phyloP scores from a whole-genome alignment of 2,113 vertebrate genomes.

The Eudyptes chrysolophus region DNA sequence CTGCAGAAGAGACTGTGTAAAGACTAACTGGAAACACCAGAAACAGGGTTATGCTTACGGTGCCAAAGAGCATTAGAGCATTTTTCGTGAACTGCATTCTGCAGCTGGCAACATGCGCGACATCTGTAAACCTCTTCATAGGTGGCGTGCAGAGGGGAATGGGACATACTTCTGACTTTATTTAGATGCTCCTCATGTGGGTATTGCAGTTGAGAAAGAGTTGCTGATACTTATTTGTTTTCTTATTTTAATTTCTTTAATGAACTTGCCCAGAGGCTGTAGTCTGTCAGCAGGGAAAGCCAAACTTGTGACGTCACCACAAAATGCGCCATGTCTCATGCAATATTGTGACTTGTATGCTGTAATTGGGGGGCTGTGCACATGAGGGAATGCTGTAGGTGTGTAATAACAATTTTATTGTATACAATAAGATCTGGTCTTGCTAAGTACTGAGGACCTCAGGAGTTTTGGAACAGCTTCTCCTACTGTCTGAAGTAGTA shows the following conservation, averaged over 20 bases:
- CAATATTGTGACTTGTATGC: not conserved
- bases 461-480: not conserved
- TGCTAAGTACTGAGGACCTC: not conserved
- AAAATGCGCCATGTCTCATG: fast-evolving
- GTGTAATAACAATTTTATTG: not conserved
- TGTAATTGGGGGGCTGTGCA: not conserved
- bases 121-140: not conserved
- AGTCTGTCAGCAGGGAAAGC: not conserved
- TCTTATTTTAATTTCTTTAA: not conserved
- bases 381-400: not conserved
- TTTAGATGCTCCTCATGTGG: not conserved
- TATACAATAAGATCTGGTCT: not conserved
- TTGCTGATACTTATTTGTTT: not conserved
- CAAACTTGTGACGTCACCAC: not conserved
- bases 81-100: not conserved
- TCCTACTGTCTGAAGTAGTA: not conserved
- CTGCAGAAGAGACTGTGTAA: not conserved
- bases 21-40: not conserved
- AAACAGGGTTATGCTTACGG: not conserved
- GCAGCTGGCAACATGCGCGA: not conserved
- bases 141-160: not conserved
- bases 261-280: not conserved
- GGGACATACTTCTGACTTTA: not conserved
- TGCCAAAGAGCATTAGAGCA: not conserved
- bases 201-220: not conserved